phyloP scores from a whole-genome alignment of 1,140 invertebrate genomes.

The Macrobrachium rosenbergii region DNA sequence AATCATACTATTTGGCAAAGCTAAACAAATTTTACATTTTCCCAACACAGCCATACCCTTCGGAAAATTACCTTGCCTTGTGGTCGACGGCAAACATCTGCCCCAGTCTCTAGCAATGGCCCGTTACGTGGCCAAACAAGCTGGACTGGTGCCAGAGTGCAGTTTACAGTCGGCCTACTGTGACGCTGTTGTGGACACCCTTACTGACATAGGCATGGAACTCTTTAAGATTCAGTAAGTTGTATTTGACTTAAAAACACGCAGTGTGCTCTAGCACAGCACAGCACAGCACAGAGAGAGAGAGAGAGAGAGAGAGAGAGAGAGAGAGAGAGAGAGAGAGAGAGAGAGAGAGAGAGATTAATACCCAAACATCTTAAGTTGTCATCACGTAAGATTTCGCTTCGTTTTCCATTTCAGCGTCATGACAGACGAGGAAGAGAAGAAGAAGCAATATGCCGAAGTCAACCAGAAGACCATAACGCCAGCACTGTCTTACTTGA shows the following conservation, averaged over 20 bases:
- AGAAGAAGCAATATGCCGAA: not conserved
- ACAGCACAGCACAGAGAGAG: not conserved
- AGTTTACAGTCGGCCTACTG: conserved; percentile 1
- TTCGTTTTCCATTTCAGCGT: not conserved
- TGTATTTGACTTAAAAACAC: too few species aligned
- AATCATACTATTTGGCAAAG: too few species aligned
- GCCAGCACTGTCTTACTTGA: not conserved
- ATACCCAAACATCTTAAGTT: not conserved
- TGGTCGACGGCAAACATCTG: conserved; percentile 19
- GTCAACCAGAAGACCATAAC: not conserved
- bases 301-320: not conserved
- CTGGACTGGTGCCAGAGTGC: conserved; percentile 16
- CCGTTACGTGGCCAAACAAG: conserved; percentile 32
- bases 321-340: too few species aligned
- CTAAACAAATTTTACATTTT: too few species aligned
- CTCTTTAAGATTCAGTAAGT: conserved; percentile 8
- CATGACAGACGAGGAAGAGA: conserved; percentile 9
- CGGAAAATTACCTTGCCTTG: conserved; percentile 22
- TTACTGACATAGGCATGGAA: not conserved
- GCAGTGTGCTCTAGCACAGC: not conserved
- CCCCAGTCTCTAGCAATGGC: conserved; percentile 38
- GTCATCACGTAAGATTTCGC: not conserved
- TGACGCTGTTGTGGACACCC: not conserved
- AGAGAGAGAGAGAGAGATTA: not conserved
- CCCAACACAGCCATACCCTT: not conserved